These are phyloP conservation scores for Knipowitschia caucasica DNA, from an alignment of 2,797 vertebrate species.

Conservation along the genomic window DNA sequence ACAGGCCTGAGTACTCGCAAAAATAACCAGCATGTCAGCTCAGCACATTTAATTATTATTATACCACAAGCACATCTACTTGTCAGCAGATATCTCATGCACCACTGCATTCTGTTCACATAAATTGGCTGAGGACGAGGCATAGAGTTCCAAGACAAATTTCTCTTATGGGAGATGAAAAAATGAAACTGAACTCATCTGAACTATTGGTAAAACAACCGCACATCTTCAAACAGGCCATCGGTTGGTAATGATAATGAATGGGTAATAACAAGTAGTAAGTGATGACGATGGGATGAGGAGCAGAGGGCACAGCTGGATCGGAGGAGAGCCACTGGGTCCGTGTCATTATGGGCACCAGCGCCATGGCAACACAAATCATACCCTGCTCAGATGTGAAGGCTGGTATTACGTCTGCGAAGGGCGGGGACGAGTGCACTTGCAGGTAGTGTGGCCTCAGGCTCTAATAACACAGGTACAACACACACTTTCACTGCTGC, in stretches of 20 bases:
- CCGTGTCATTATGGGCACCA: constrained; percentile 63
- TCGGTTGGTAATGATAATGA: constrained; percentile 62
- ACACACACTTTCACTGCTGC: constrained; percentile 47
- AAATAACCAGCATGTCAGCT: too few species aligned
- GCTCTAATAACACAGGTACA: constrained; percentile 35
- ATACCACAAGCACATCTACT: constrained; percentile 22
- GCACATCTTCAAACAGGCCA: constrained; percentile 46
- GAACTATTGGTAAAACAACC: constrained; percentile 48
- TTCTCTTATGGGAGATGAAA: too few species aligned
- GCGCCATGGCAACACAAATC: constrained; percentile 55
- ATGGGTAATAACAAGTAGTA: constrained; percentile 59
- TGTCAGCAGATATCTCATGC: constrained; percentile 26
- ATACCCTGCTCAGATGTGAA: constrained; percentile 54
- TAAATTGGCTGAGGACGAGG: neutral
- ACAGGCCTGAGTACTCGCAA: too few species aligned
- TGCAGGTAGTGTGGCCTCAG: constrained; percentile 30
- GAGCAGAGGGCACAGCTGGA: constrained; percentile 56
- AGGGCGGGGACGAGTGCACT: constrained; percentile 6
- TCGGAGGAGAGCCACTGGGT: constrained; percentile 33
- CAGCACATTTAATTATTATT: constrained; percentile 18
- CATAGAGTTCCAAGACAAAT: constrained; percentile 57
- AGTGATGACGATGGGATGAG: constrained; percentile 56
- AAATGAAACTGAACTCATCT: too few species aligned
- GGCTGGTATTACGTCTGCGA: constrained; percentile 58
- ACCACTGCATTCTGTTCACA: constrained; percentile 9